Evolutionary conservation across 1,140 invertebrate species (phyloP), one percentile per base, ranked within the genome.

Genomic region (Odontomachus brunneus): DNA sequence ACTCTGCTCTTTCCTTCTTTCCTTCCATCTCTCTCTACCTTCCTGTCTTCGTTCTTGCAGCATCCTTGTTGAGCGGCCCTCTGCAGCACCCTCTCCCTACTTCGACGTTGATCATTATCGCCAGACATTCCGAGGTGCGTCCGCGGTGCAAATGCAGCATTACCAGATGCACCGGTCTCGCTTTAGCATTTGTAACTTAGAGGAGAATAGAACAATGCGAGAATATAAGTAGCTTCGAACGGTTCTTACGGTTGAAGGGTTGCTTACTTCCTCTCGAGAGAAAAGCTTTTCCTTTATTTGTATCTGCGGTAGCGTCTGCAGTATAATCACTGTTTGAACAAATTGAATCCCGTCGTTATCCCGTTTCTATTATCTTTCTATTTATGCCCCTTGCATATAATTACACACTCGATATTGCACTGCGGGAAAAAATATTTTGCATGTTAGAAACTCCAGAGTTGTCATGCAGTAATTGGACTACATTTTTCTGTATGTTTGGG

Each of bases 31-130:
- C 33, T 44, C 29, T 63, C 60, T 71, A 19, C 38, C 17, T 65
- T 49, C 55, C 59, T 55, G 19, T 74, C 2, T 7, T 67, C 53
- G 29, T 22, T 26, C 65, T 15, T 33, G 55, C 55, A 26, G 19
- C 63, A 53, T 65, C 63, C 67, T 15, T 59, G 22, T 57, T 24
- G 88, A 76, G 24, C 22, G 63, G 63, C 81, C 67, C 87, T 71
- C 69, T 38, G 60, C 66, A 83, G 48, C 63, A 59, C 29, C 49
- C 73, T 71, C 73, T 71, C 63, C 65, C 73, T 78, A 53, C 83
- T 83, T 82, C 73, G 62, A 83, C 72, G 78, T 88, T 83, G 86
- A 88, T 88, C 86, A 88, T 88, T 85, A 88, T 88, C 87, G 87
- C 84, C 83, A 75, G 71, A 85, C 87, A 88, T 88, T 88, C 87